Evolutionary conservation across 2,113 vertebrate genomes (phyloP).

Genomic region (Pycnonotus jocosus): DNA sequence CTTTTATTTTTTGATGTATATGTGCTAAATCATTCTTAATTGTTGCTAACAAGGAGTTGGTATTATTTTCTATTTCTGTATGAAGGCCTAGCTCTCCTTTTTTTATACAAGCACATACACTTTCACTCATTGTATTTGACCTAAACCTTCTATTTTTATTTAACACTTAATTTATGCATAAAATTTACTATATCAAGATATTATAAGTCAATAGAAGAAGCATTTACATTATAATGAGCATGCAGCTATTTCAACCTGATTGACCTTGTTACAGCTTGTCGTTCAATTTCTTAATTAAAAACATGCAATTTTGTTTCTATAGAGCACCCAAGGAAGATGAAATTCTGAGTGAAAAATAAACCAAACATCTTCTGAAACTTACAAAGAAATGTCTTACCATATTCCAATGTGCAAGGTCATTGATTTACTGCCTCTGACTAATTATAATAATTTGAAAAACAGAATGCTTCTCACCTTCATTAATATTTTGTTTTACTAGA

Average conservation of each 20-base stretch:
- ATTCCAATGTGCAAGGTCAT: background rate
- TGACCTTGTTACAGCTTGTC: conserved; percentile 20
- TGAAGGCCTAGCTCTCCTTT: background rate
- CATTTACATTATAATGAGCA: conserved; percentile 26
- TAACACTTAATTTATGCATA: background rate
- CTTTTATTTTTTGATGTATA: background rate
- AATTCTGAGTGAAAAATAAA: conserved; percentile 46
- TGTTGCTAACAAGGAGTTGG: background rate
- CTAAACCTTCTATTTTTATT: background rate
- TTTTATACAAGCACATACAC: background rate
- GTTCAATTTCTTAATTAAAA: conserved; percentile 44
- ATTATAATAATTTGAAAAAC: conserved; percentile 23
- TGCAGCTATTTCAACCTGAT: background rate
- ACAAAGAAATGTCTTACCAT: background rate
- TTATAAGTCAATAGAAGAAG: background rate
- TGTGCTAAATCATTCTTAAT: background rate
- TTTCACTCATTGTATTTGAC: background rate
- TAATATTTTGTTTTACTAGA: background rate
- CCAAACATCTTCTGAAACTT: background rate
- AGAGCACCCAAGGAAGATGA: conserved; percentile 18
- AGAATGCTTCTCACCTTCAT: background rate
- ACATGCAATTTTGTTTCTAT: conserved; percentile 2
- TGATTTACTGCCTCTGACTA: conserved; percentile 4
- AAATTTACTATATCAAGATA: background rate
- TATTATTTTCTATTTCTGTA: background rate